These are phyloP conservation scores for Sinodicranocentrus sp. DNA, from an alignment of 2,888 invertebrate species.

Conservation along the genomic window DNA sequence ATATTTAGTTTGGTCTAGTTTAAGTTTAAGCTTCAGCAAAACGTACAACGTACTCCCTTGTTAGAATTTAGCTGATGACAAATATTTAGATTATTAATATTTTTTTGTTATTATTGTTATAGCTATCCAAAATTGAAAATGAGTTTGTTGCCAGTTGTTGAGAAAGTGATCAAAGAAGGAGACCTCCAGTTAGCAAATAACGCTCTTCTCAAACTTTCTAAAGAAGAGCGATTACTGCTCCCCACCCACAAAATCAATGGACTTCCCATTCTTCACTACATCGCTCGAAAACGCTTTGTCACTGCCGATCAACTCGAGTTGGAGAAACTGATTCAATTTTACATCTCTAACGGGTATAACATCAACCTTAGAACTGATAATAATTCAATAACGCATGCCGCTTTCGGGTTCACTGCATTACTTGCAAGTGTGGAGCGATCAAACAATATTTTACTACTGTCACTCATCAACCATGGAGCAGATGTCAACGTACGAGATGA, in stretches of 20 bases:
- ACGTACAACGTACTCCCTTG: too few species aligned
- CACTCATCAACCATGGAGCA: conserved; percentile 34
- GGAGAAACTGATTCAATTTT: not conserved
- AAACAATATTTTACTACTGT: conserved; percentile 7
- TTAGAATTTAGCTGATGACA: too few species aligned
- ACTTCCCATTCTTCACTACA: conserved; percentile 1
- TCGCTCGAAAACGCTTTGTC: not conserved
- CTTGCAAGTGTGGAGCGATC: conserved; percentile 44
- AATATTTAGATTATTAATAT: too few species aligned
- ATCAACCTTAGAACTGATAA: conserved; percentile 5
- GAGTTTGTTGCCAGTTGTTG: too few species aligned
- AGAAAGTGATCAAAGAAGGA: too few species aligned
- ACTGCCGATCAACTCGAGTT: not conserved
- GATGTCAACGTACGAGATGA: conserved; percentile 26
- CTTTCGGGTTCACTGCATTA: conserved; percentile 48
- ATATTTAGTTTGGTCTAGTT: too few species aligned
- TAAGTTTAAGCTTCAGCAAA: too few species aligned
- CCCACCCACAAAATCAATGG: not conserved
- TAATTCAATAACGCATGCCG: conserved; percentile 13
- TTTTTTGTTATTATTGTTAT: too few species aligned
- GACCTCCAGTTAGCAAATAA: too few species aligned
- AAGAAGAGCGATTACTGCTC: not conserved
- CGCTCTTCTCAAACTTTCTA: too few species aligned
- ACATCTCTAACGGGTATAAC: conserved; percentile 20
- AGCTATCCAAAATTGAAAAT: too few species aligned